These are phyloP conservation scores for Hormaphis cornu DNA, from an alignment of 1,140 invertebrate species.

Conservation along the genomic window DNA sequence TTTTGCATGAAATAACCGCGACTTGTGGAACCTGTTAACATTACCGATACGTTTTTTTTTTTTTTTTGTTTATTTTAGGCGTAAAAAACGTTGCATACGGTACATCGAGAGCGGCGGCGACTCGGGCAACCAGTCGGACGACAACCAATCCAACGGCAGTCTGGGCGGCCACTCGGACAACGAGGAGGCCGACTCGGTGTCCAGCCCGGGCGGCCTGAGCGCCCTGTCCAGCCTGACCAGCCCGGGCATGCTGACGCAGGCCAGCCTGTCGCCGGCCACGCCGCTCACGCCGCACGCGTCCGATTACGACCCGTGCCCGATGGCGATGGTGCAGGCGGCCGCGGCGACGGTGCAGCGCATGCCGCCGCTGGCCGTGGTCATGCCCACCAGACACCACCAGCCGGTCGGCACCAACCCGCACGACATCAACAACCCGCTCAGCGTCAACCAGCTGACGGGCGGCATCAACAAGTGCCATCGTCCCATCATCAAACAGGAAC, in stretches of 20 bases:
- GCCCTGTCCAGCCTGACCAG: slow-evolving; percentile 68
- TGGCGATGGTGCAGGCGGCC: slow-evolving; percentile 42
- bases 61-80: too few species aligned
- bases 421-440: slow-evolving; percentile 81
- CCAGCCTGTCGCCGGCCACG: slow-evolving; percentile 45
- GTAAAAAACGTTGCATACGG: slow-evolving; percentile 97
- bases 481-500: neutral
- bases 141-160: slow-evolving; percentile 62
- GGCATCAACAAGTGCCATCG: slow-evolving; percentile 18
- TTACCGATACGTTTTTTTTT: too few species aligned
- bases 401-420: slow-evolving; percentile 82
- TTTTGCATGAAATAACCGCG: too few species aligned
- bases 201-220: slow-evolving; percentile 65
- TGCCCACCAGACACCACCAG: slow-evolving; percentile 48
- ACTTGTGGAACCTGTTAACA: too few species aligned
- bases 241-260: slow-evolving; percentile 48
- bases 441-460: slow-evolving; percentile 75
- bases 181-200: slow-evolving; percentile 58
- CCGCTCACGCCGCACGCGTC: slow-evolving; percentile 47
- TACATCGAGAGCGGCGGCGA: slow-evolving; percentile 70
- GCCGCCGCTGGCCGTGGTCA: slow-evolving; percentile 39
- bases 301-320: slow-evolving; percentile 38
- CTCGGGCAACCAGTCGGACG: slow-evolving; percentile 65
- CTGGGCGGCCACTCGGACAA: slow-evolving; percentile 55
- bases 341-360: slow-evolving; percentile 42